These are phyloP conservation scores for Lymantria dispar DNA, from an alignment of 2,888 invertebrate genomes.

Conservation along the genomic window DNA sequence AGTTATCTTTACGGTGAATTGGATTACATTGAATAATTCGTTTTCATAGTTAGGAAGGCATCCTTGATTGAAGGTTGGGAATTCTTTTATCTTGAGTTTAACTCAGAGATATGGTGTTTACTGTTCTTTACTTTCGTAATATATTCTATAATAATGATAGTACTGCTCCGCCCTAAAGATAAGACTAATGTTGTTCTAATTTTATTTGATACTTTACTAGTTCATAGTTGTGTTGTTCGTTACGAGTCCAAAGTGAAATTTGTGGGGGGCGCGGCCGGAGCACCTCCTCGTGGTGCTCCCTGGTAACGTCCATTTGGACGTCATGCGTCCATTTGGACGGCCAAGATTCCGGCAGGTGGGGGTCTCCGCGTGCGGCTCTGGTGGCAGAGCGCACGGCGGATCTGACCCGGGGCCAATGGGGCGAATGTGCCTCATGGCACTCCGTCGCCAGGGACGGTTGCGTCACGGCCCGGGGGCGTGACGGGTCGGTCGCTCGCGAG, in stretches of 20 bases:
- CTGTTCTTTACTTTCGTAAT: slow-evolving; percentile 8
- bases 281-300: too few species aligned
- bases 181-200: slow-evolving; percentile 27
- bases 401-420: too few species aligned
- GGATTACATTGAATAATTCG: slow-evolving; percentile 19
- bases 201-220: slow-evolving; percentile 37
- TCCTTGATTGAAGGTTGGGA: slow-evolving; percentile 18
- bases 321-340: too few species aligned
- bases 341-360: too few species aligned
- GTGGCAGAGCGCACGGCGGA: too few species aligned
- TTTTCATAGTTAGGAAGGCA: slow-evolving; percentile 15
- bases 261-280: too few species aligned
- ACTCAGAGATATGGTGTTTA: slow-evolving; percentile 14
- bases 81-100: slow-evolving; percentile 28
- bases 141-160: slow-evolving; percentile 7
- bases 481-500: too few species aligned
- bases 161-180: slow-evolving; percentile 22
- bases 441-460: too few species aligned
- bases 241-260: slow-evolving; percentile 19
- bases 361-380: too few species aligned
- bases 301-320: too few species aligned
- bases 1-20: slow-evolving; percentile 18
- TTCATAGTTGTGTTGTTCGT: slow-evolving; percentile 26
- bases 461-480: too few species aligned
- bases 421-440: too few species aligned